phyloP scores from a whole-genome alignment of 2,113 vertebrate genomes.

The Plecotus auritus region DNA sequence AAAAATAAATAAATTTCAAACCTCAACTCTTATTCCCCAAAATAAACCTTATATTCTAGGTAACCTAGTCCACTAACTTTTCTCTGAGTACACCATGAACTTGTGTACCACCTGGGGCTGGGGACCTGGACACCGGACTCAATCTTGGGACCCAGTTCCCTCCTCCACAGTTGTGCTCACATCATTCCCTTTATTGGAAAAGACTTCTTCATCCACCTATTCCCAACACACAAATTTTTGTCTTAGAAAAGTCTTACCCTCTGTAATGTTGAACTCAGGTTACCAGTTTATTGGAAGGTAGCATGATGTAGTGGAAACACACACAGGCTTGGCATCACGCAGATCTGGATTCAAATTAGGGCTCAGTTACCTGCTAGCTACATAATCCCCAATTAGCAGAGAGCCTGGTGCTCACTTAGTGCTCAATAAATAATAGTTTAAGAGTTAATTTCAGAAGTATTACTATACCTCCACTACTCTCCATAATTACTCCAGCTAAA shows the following conservation, averaged over 20 bases:
- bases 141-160: not conserved
- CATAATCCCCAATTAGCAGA: not conserved
- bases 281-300: not conserved
- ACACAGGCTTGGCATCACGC: not conserved
- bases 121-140: too few relatives aligned
- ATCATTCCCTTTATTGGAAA: constrained; percentile 37
- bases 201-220: constrained; percentile 20
- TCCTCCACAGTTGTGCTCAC: constrained; percentile 4
- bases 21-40: not conserved
- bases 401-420: not conserved
- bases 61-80: not conserved
- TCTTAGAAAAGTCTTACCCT: constrained; percentile 32
- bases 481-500: not conserved
- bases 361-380: not conserved
- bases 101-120: not conserved
- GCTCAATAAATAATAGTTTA: not conserved
- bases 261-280: not conserved
- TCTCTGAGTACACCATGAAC: not conserved
- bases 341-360: not conserved
- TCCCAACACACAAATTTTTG: not conserved
- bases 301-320: not conserved
- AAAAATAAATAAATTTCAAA: constrained; percentile 27
- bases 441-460: not conserved
- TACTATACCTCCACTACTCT: not conserved
- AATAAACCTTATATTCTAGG: constrained; percentile 9